Conservation (phyloP, 2,888 invertebrate genomes). For the Acrobasis repandana region DNA sequence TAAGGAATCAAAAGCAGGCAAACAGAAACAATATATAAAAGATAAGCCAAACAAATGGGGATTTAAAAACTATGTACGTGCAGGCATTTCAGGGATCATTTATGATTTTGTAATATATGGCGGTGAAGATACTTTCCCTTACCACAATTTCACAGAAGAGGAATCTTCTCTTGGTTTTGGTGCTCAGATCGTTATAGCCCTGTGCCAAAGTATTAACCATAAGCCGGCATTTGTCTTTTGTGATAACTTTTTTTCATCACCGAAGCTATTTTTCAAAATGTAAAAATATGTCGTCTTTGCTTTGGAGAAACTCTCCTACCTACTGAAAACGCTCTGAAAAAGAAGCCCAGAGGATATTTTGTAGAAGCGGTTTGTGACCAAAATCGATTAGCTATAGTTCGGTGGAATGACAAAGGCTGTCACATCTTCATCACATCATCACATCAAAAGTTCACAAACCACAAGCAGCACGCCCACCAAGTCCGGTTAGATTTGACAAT, state of each 20-base stretch:
- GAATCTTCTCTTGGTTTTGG: constrained; percentile 41
- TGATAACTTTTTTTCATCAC: constrained; percentile 35
- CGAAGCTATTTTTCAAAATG: constrained; percentile 34
- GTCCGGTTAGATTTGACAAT: no score
- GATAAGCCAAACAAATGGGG: constrained; percentile 53
- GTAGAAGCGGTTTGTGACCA: constrained; percentile 34
- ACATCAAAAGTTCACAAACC: constrained; percentile 17
- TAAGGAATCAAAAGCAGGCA: constrained; percentile 48
- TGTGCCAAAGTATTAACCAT: constrained; percentile 30
- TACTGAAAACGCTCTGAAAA: constrained; percentile 37
- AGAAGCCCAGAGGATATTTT: constrained; percentile 33
- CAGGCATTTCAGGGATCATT: constrained; percentile 48
- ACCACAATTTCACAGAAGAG: constrained; percentile 35
- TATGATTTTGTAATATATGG: constrained; percentile 50
- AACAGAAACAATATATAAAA: constrained; percentile 45
- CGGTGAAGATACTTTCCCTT: constrained; percentile 43
- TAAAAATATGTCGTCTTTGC: constrained; percentile 39
- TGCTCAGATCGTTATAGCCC: constrained; percentile 41
- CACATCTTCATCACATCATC: constrained; percentile 40
- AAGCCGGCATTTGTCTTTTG: constrained; percentile 26
- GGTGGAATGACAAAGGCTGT: constrained; percentile 48
- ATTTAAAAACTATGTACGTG: constrained; percentile 47
- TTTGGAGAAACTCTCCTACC: constrained; percentile 38
- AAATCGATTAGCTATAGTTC: constrained; percentile 34
- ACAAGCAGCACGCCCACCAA: no score